Evolutionary conservation across 2,888 invertebrate genomes (phyloP), one percentile per base, ranked within the genome.

Genomic region (Arge pagana): DNA sequence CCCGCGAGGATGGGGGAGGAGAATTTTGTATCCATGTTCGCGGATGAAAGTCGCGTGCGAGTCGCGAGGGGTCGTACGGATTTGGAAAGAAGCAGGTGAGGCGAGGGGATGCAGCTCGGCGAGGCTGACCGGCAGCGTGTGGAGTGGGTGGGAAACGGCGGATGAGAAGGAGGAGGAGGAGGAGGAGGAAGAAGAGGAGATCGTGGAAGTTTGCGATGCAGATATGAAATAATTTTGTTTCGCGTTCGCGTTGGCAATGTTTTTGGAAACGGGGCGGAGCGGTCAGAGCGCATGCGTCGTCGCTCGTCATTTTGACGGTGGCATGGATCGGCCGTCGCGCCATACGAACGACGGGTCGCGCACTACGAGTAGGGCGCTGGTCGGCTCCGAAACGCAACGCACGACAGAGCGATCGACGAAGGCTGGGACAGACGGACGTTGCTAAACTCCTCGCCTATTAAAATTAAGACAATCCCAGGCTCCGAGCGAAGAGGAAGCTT

Each of bases 261-360:
- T 50, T 50, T 50, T 50, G 42, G 50, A 50, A 50, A 50, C 42
- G 42, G 45, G 45, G 45, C 45, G 45, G 45, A 45, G 45, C 45
- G 45, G 45, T 23, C 68, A 53, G 68, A 26, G 50, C 74, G 75
- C 74, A 59, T 66, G 76, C 76, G 75, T 45, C 50, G 53, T 53
- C 50, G 53, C 54, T 31, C 57, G 62, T 66, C 59, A 66, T 70
- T 70, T 70, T 71, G 71, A 72, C 68, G 67, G 69, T 58, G 68
- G 67, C 66, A 67, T 67, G 65, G 64, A 66, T 76, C 78, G 76
- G 78, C 79, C 80, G 78, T 70, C 70, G 72, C 72, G 72, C 77
- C 80, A 81, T 79, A 82, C 82, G 82, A 82, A 82, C 82, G 81
- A 81, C 80, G 77, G 70, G 78, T 79, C 79, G 80, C 78, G 79